Base-by-base conservation (phyloP, 2,888 invertebrate species). In the Agriopis marginaria region DNA sequence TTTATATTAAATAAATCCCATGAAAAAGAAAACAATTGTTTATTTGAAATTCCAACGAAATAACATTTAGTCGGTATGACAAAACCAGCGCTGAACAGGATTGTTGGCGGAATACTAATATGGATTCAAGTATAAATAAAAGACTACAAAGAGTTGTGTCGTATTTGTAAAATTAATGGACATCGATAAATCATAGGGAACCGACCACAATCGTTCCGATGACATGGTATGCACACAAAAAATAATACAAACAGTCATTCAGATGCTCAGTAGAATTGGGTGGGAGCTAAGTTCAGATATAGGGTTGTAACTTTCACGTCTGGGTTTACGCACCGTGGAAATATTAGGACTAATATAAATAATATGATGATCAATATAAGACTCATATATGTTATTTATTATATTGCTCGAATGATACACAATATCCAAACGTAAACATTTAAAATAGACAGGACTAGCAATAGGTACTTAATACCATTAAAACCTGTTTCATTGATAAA, bases 181-280 rank as follows among this genome's bases (percentile, higher is more conserved):
- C 92, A 86, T 89, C 93, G 88, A 93, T 94, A 93, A 93, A 93
- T 94, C 93, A 94, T 94, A 93, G 93, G 90, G 93, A 90, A 91
- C 87, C 80, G 92, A 89, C 90, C 90, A 93, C 93, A 93, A 90
- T 92, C 93, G 93, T 90, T 88, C 92, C 93, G 92, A 91, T 93
- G 93, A 93, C 93, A 92, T 94, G 93, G 93, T 86, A 92, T 92
- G 89, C 86, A 79, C 82, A 88, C 92, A 94, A 94, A 94, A 94
- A 94, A 92, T 90, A 91, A 91, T 91, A 90, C 89, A 91, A 88
- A 89, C 89, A 84, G 89, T 91, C 93, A 89, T 92, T 92, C 91
- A 90, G 91, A 92, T 92, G 89, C 87, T 85, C 88, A 84, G 85
- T 87, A 89, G 89, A 91, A 91, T 92, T 92, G 92, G 92, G 92